Evolutionary conservation across 53 echinoderm and acorn worm species (phyloP).

Genomic region (Temnopleurus reevesii): DNA sequence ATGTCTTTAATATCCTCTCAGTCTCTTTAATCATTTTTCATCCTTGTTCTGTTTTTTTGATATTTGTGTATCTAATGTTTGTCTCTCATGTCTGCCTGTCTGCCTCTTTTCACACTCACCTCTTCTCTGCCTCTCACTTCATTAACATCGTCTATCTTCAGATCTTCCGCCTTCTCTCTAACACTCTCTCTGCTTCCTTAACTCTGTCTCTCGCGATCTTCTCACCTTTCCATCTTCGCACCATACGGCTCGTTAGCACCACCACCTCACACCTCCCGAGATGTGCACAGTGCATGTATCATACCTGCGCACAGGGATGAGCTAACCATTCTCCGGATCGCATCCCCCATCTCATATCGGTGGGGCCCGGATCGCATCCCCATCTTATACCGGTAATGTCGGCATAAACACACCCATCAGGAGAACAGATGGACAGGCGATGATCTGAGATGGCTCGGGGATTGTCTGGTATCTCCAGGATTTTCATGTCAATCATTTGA

Average conservation of each 20-base stretch:
- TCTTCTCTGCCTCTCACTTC: not conserved
- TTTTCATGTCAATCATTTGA: no score
- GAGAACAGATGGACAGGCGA: not conserved
- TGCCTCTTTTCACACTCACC: not conserved
- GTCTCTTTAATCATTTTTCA: no score
- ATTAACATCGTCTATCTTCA: not conserved
- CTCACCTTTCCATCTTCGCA: not conserved
- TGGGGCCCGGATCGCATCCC: not conserved
- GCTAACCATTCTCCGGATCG: not conserved
- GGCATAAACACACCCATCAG: not conserved
- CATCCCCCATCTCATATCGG: not conserved
- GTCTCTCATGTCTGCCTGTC: not conserved
- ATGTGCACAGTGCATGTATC: slow-evolving; percentile 5
- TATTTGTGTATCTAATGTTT: no score
- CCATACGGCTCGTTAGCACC: not conserved
- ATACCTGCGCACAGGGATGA: not conserved
- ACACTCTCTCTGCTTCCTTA: not conserved
- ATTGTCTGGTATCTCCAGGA: no score
- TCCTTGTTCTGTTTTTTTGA: no score
- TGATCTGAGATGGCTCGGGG: not conserved
- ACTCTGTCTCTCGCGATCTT: not conserved
- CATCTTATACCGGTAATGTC: not conserved
- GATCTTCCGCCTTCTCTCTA: not conserved
- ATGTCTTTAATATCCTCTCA: no score
- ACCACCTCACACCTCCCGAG: not conserved